Evolutionary conservation across 2,797 vertebrate genomes (phyloP).

Genomic region (Graptemys geographica): DNA sequence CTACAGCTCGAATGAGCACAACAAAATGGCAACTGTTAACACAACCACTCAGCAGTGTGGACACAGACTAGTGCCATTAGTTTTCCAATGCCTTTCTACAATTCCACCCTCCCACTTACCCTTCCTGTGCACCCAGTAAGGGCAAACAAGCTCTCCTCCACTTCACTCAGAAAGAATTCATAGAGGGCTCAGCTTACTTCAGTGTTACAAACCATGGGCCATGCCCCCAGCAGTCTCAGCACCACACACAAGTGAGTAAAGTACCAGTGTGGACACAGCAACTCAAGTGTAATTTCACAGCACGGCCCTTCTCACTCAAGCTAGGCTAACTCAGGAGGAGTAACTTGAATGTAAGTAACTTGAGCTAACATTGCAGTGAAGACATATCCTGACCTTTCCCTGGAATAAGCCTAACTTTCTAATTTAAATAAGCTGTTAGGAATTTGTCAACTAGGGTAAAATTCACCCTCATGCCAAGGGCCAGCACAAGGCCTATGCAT

Average conservation of each 20-base stretch:
- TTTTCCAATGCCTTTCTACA: not conserved
- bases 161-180: not conserved
- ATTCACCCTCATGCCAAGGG: not conserved
- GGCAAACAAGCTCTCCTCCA: accelerated
- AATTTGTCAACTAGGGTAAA: not conserved
- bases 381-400: not conserved
- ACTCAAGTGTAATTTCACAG: not conserved
- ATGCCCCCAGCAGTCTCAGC: not conserved
- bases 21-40: not conserved
- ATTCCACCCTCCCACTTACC: not conserved
- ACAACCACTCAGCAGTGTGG: not conserved
- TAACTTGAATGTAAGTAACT: not conserved
- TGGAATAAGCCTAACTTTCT: not conserved
- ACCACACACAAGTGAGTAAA: not conserved
- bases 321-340: not conserved
- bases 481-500: not conserved
- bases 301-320: not conserved
- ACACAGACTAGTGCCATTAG: not conserved
- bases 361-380: not conserved
- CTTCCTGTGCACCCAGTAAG: not conserved
- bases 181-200: accelerated
- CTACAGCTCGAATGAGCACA: not conserved
- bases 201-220: not conserved
- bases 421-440: not conserved
- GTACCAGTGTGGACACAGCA: not conserved